Percentiles rank a stretch among this genome's conserved stretches.
Evolutionary conservation across 2,797 vertebrate genomes (phyloP).

Genomic region (Heterohyrax brucei): DNA sequence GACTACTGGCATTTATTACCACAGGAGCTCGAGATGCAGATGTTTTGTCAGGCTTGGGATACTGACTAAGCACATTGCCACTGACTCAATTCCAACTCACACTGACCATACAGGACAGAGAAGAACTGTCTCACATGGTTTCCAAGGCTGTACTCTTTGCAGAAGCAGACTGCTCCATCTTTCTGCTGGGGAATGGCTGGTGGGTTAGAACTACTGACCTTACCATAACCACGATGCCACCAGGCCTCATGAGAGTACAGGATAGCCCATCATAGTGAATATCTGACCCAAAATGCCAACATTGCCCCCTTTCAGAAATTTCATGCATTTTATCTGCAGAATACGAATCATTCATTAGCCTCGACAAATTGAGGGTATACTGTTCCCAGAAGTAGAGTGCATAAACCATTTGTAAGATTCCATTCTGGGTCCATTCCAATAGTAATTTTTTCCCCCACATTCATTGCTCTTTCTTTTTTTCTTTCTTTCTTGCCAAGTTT

Average conservation of each 20-base stretch:
- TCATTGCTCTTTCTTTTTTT: slow-evolving; percentile 28
- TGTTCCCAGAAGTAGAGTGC: slow-evolving; percentile 28
- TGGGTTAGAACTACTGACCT: too few species aligned
- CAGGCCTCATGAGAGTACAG: not conserved
- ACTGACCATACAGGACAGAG: too few species aligned
- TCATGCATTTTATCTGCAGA: not conserved
- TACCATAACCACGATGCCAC: too few species aligned
- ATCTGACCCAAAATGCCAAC: not conserved
- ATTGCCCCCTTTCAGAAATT: slow-evolving; percentile 19
- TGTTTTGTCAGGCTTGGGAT: not conserved
- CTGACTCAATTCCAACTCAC: too few species aligned
- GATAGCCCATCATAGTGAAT: not conserved
- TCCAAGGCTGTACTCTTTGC: too few species aligned
- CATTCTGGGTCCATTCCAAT: slow-evolving; percentile 41
- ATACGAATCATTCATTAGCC: not conserved
- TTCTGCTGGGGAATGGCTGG: too few species aligned
- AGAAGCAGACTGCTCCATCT: too few species aligned
- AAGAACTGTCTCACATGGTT: too few species aligned
- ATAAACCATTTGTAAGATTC: slow-evolving; percentile 60
- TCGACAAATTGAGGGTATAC: slow-evolving; percentile 12
- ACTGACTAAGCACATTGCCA: not conserved
- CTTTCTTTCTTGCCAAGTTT: slow-evolving; percentile 61
- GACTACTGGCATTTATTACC: not conserved
- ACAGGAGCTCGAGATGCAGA: not conserved
- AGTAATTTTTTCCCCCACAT: slow-evolving; percentile 28